These are phyloP conservation scores for Mormoops blainvillei DNA, from an alignment of 2,113 vertebrate species.

Conservation along the genomic window DNA sequence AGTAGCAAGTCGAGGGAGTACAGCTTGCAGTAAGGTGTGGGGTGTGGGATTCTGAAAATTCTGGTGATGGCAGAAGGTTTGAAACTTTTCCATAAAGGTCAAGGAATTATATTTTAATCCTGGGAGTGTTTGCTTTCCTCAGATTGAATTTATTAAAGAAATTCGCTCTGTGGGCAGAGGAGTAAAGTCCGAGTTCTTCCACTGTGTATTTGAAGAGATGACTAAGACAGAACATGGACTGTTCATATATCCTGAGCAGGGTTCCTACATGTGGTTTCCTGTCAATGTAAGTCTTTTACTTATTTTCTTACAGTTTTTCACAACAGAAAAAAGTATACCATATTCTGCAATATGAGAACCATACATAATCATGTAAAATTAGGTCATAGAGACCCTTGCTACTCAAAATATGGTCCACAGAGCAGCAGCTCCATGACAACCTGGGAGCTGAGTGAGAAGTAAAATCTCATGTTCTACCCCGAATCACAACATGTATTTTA, in stretches of 20 bases:
- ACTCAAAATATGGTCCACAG: not conserved
- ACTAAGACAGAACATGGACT: conserved; percentile 76
- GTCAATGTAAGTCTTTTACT: conserved; percentile 72
- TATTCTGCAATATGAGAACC: not conserved
- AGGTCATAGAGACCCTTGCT: not conserved
- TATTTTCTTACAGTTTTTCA: not conserved
- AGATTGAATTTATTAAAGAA: conserved; percentile 83
- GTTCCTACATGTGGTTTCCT: conserved; percentile 84
- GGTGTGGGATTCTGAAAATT: not conserved
- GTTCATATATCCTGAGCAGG: conserved; percentile 79
- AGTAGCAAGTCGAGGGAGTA: not conserved
- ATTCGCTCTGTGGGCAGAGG: conserved; percentile 5
- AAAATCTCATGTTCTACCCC: not conserved
- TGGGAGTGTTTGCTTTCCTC: not conserved
- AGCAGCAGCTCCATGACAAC: not conserved
- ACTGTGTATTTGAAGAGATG: conserved; percentile 81
- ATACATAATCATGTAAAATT: not conserved
- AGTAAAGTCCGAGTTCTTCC: conserved; percentile 83
- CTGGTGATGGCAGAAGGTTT: not conserved
- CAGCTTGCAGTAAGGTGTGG: not conserved
- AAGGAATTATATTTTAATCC: not conserved
- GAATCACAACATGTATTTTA: not conserved
- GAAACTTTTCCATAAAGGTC: not conserved
- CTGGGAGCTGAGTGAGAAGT: not conserved
- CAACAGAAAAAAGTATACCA: not conserved